Base-by-base conservation (phyloP, 2,113 vertebrate genomes). In the Stegostoma tigrinum region DNA sequence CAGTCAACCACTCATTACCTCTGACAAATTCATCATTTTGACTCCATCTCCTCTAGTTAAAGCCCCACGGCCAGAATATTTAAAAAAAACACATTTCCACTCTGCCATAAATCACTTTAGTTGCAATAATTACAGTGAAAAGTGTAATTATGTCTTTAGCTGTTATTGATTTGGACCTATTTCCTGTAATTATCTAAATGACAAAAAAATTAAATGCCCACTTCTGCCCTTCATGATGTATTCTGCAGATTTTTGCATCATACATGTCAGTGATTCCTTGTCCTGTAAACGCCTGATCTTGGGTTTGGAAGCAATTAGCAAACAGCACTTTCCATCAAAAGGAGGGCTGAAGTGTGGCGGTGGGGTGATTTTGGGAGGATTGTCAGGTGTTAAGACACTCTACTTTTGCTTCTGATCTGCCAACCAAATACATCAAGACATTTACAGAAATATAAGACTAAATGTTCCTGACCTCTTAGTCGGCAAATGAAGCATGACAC, bases 21-120 rank as follows among this genome's bases (percentile, higher is more conserved):
- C 93, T 45, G n/a, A 27, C n/a, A 68, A 70, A 94, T 42, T 70
- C 66, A 68, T 68, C 91, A 24, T n/a, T 89, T 89, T 94, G 90
- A 94, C 21, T 7, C 66, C n/a, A 94, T 30, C 66, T 94, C 66
- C n/a, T 70, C 66, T 19, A 24, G 66, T 94, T 70, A 34, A 94
- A 48, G 27, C 7, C 38, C n/a, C n/a, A 38, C 27, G 19, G 24
- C 67, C 38, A 67, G 38, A 93, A 48, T 24, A 61, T 61, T 61
- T 61, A 66, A 66, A 66, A 27, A n/a, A 55, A 66, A 91, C 19
- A 66, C 5, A 0, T 91, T 91, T 91, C 89, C 89, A 91, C 89
- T 94, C n/a, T 68, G 48, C 48, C 24, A 24, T 94, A 66, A 94
- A 67, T 67, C 64, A 94, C 19, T 42, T 68, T 94, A 7, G 27